Base-by-base conservation (phyloP, 2,113 vertebrate genomes). In the Platysternon megacephalum region DNA sequence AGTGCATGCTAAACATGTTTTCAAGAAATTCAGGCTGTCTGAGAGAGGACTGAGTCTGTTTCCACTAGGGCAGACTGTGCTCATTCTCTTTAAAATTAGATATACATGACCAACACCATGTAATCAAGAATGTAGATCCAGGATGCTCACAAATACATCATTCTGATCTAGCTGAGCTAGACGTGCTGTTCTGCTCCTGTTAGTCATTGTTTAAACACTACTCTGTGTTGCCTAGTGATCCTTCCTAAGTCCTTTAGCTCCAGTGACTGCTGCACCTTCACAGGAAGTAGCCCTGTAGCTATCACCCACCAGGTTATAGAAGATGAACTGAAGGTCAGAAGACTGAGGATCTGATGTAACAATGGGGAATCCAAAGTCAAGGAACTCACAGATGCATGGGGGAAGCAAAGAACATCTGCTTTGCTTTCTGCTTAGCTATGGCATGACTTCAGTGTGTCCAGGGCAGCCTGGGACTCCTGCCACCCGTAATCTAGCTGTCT, bases 361-460 rank as follows among this genome's bases (percentile, higher is more conserved):
- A 4, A 12, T 2, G 24, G 1, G 86, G 39, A 35, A 10, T 83
- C 2, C 19, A 68, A 14, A 72, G 19, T 2, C 26, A 91, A 58
- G 5, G 42, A 2, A 28, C 29, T 49, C 42, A n/a, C 52, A 55
- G 61, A 17, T 72, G 81, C 68, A 39, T 85, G 46, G 56, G 49
- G 79, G 53, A 29, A 93, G 35, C 49, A 39, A 85, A 86, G 49
- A 91, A 48, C 32, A 90, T 82, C 5, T 48, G 61, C 42, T 95
- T 88, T 51, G n/a, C 55, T 91, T 92, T 51, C 95, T 95, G 61
- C 72, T 89, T 12, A 28, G 55, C 7, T 5, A 35, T 74, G 76
- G 85, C 65, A 81, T 49, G 6, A 85, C 5, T 84, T 91, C 82
- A 87, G 19, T 87, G 84, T 92, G 89, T 85, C 79, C 68, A 84